Evolutionary conservation across 2,113 vertebrate genomes (phyloP).

Genomic region (Tauraco erythrolophus): DNA sequence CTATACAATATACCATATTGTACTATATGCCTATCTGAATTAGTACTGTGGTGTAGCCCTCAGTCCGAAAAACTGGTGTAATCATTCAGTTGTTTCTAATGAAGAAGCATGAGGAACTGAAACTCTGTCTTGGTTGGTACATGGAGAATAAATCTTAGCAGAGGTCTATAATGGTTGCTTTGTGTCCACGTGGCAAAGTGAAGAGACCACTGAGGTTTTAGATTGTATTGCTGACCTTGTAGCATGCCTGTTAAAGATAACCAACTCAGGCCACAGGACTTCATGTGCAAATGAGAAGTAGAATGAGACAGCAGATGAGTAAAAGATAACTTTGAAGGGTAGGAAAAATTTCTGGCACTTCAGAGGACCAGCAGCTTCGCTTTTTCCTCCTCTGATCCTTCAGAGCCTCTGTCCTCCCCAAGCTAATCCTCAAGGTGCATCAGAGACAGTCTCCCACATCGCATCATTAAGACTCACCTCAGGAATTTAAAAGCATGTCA

Average conservation of each 20-base stretch:
- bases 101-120: neutral
- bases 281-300: neutral
- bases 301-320: neutral
- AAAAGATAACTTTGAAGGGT: neutral
- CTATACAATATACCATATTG: too few species aligned
- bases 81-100: neutral
- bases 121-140: neutral
- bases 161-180: neutral
- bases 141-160: neutral
- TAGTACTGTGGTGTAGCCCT: neutral
- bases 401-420: neutral
- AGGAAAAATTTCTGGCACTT: neutral
- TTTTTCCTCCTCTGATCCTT: neutral
- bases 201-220: neutral
- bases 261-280: neutral
- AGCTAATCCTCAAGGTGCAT: neutral
- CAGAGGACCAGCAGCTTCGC: neutral
- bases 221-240: neutral
- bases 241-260: neutral
- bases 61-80: neutral
- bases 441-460: neutral
- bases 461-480: neutral
- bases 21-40: neutral
- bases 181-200: neutral
- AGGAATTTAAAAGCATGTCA: conserved; percentile 4